phyloP scores from a whole-genome alignment of 2,888 invertebrate genomes.

The Zygothrica quintamaculata region DNA sequence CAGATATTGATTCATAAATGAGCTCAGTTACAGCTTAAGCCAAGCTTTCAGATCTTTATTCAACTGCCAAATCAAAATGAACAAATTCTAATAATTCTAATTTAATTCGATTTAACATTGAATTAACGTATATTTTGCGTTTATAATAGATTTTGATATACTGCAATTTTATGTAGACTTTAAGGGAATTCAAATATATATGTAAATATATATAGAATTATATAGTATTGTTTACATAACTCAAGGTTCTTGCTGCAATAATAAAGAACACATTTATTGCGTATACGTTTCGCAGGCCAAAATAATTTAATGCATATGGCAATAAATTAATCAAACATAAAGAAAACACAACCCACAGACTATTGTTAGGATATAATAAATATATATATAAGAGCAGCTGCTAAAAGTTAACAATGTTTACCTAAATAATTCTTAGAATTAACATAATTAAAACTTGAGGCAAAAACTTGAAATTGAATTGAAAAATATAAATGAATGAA shows the following conservation, averaged over 20 bases:
- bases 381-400: conserved; percentile 45
- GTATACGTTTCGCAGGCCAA: conserved; percentile 40
- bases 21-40: too few species aligned
- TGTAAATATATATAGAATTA: too few species aligned
- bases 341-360: conserved; percentile 16
- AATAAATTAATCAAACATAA: conserved; percentile 42
- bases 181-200: too few species aligned
- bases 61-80: too few species aligned
- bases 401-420: conserved; percentile 50
- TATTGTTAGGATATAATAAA: neutral
- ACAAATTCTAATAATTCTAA: too few species aligned
- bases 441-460: conserved; percentile 51
- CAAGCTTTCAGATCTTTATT: too few species aligned
- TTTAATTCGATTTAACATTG: too few species aligned
- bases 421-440: conserved; percentile 54
- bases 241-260: conserved; percentile 26
- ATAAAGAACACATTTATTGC: conserved; percentile 20
- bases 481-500: neutral
- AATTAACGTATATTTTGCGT: too few species aligned
- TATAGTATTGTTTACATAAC: conserved; percentile 4
- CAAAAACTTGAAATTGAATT: conserved; percentile 25
- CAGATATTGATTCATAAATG: too few species aligned
- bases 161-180: too few species aligned
- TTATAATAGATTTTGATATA: too few species aligned
- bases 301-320: conserved; percentile 24